Evolutionary conservation across 2,888 invertebrate genomes (phyloP).

Genomic region (Agrypnus murinus): DNA sequence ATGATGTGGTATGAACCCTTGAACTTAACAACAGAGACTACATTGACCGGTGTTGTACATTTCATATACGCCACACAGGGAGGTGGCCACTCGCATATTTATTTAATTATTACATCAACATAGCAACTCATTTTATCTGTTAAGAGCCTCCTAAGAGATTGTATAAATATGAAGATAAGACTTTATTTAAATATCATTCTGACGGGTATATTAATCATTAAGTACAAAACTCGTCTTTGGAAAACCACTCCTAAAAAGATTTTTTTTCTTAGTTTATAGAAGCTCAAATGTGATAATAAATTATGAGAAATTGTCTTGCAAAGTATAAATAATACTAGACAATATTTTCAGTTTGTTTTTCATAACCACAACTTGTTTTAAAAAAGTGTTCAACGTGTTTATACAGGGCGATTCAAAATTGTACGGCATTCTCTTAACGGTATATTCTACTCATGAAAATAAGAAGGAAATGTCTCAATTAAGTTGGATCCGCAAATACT

Average conservation of each 20-base stretch:
- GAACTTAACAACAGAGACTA: conserved; percentile 7
- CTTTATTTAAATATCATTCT: conserved; percentile 21
- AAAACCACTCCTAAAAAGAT: conserved; percentile 5
- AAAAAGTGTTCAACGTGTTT: too few species aligned
- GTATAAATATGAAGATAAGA: conserved; percentile 18
- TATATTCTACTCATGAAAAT: too few species aligned
- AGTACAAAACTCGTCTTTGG: background rate
- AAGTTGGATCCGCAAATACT: too few species aligned
- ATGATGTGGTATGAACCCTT: conserved; percentile 21
- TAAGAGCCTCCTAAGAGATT: conserved; percentile 22
- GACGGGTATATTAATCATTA: conserved; percentile 15
- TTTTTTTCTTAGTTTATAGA: too few species aligned
- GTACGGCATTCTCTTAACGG: too few species aligned
- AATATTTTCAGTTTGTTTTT: too few species aligned
- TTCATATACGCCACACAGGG: background rate
- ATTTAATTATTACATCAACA: conserved; percentile 46
- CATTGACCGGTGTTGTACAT: conserved; percentile 21
- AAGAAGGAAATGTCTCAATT: too few species aligned
- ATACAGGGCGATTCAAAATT: too few species aligned
- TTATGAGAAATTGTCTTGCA: too few species aligned
- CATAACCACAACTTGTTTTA: too few species aligned
- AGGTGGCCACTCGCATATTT: conserved; percentile 35
- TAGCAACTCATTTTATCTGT: conserved; percentile 37
- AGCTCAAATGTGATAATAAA: too few species aligned
- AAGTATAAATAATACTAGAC: too few species aligned